phyloP scores from a whole-genome alignment of 2,888 invertebrate genomes.

The Apeira syringaria region DNA sequence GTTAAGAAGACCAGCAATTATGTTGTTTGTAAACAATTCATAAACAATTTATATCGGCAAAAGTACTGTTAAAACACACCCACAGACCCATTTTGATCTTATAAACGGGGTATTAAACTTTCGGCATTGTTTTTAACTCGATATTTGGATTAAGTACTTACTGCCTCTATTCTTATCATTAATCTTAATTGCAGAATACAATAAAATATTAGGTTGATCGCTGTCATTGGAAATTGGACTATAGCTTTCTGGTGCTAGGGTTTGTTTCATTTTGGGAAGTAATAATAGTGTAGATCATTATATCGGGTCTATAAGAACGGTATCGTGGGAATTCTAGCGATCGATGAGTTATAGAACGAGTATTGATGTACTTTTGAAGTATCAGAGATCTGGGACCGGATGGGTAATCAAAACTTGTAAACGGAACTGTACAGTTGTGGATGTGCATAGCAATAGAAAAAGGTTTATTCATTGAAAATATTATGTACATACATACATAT shows the following conservation, averaged over 20 bases:
- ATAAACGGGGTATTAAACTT: conserved; percentile 61
- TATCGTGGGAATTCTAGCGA: conserved; percentile 77
- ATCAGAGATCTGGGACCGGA: conserved; percentile 31
- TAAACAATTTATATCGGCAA: conserved; percentile 46
- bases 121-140: conserved; percentile 65
- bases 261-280: conserved; percentile 47
- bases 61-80: conserved; percentile 52
- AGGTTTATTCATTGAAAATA: no score
- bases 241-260: conserved; percentile 50
- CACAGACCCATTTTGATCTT: conserved; percentile 66
- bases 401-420: conserved; percentile 15
- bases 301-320: conserved; percentile 74
- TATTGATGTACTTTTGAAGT: conserved; percentile 34
- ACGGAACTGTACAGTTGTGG: conserved; percentile 18
- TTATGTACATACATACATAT: no score
- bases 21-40: conserved; percentile 43
- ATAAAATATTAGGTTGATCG: conserved; percentile 71
- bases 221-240: conserved; percentile 48
- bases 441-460: no score
- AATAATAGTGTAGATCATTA: conserved; percentile 76
- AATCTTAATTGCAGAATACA: conserved; percentile 83
- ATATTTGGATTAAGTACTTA: conserved; percentile 82
- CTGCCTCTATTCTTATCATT: conserved; percentile 78
- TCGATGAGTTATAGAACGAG: conserved; percentile 63
- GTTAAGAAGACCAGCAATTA: conserved; percentile 35